Base-by-base conservation (phyloP, 2,797 vertebrate species). In the Astyanax mexicanus region DNA sequence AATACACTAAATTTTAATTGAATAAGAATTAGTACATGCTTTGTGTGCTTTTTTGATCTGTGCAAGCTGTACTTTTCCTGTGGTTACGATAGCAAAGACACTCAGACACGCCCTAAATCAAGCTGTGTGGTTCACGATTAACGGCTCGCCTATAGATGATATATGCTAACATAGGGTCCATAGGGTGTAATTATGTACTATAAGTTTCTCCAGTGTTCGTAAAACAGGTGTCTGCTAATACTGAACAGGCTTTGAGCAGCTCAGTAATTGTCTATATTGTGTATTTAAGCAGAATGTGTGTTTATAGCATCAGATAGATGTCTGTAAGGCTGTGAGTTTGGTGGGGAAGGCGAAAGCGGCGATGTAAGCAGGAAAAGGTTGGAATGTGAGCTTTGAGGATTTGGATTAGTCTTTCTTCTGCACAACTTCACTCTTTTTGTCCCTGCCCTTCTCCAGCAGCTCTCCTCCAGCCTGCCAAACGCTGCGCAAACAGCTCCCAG, bases 371-470 rank as follows among this genome's bases (percentile, higher is more conserved):
- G 37, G n/a, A n/a, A 23, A 66, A 44, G 35, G 15, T 6, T 51
- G n/a, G 17, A n/a, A 57, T 21, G 32, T 37, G 57, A 61, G 35
- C n/a, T 38, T 58, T n/a, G 86, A 85, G 88, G 90, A 92, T 91
- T 89, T 88, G 87, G 90, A 89, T 93, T 89, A 90, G 76, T 83
- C 84, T 86, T 86, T 83, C 82, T 83, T 77, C 82, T 84, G 83
- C 88, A 88, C 81, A 80, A 88, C 83, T 84, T 84, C 87, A 78
- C 73, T 77, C 51, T 73, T 84, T 79, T 19, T 7, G 23, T 70
- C 38, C 83, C 80, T 78, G 62, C 52, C 17, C 55, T 78, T 84
- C 71, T 69, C 47, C 81, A 67, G 72, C 77, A 79, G 78, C 78
- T 81, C 80, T 84, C 80, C 1, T 12, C 3, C 51, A 27, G 51